Conservation (phyloP, 2,797 vertebrate species). For the Poeciliopsis infans region DNA sequence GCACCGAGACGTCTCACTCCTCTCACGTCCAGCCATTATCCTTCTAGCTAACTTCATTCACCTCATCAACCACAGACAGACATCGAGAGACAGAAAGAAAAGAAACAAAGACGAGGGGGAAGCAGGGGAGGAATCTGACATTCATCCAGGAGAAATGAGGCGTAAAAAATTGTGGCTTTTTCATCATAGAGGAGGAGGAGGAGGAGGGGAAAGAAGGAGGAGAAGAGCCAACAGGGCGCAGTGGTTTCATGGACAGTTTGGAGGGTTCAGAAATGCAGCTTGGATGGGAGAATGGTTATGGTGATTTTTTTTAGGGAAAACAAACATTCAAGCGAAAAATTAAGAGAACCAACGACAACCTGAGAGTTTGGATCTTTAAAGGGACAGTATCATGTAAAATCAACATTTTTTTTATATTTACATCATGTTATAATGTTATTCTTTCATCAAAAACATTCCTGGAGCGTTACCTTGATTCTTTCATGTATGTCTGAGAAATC, state of each 20-base stretch:
- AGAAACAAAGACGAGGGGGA: constrained; percentile 30
- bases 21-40: constrained; percentile 15
- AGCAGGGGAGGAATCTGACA: constrained; percentile 58
- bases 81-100: constrained; percentile 1
- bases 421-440: too few relatives aligned
- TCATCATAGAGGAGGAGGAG: constrained; percentile 51
- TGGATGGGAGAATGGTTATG: constrained; percentile 20
- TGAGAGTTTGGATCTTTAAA: background rate
- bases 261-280: constrained; percentile 33
- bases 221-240: constrained; percentile 30
- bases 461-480: too few relatives aligned
- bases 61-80: constrained; percentile 58
- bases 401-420: too few relatives aligned
- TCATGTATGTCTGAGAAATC: too few relatives aligned
- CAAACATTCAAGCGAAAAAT: background rate
- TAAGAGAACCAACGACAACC: background rate
- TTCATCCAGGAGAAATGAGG: constrained; percentile 75
- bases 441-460: too few relatives aligned
- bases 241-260: constrained; percentile 40
- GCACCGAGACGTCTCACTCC: constrained; percentile 26
- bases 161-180: constrained; percentile 63
- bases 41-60: constrained; percentile 48
- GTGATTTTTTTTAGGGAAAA: background rate
- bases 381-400: too few relatives aligned
- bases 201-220: background rate